Evolutionary conservation across 2,113 vertebrate genomes (phyloP).

Genomic region (Dasypus novemcinctus): DNA sequence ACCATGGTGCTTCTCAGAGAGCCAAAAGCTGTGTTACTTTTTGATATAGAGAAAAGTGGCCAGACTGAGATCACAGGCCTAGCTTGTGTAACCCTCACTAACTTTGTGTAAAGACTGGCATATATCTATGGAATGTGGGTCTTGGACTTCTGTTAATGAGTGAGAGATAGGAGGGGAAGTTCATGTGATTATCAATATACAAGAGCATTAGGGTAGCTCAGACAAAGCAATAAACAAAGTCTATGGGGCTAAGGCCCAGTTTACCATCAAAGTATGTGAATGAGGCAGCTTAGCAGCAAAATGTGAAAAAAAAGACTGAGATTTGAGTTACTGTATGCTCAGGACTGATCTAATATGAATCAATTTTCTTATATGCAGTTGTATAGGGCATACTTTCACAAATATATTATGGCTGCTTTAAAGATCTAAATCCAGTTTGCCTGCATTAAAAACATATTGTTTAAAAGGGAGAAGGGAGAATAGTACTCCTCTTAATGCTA

Average conservation of each 20-base stretch:
- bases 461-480: neutral
- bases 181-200: neutral
- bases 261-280: neutral
- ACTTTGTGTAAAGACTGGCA: neutral
- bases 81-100: neutral
- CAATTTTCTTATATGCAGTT: neutral
- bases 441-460: neutral
- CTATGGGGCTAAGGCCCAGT: neutral
- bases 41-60: neutral
- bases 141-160: neutral
- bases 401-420: neutral
- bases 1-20: too few relatives aligned
- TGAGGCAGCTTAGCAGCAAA: neutral
- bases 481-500: neutral
- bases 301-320: neutral
- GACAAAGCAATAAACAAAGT: neutral
- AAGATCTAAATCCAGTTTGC: neutral
- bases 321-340: neutral
- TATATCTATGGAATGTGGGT: neutral
- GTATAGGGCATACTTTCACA: neutral
- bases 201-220: neutral
- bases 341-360: neutral
- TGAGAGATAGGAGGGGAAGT: neutral
- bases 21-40: too few relatives aligned
- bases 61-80: neutral